These are phyloP conservation scores for Doryteuthis pealeii DNA, from an alignment of 1,140 invertebrate genomes.

Conservation along the genomic window DNA sequence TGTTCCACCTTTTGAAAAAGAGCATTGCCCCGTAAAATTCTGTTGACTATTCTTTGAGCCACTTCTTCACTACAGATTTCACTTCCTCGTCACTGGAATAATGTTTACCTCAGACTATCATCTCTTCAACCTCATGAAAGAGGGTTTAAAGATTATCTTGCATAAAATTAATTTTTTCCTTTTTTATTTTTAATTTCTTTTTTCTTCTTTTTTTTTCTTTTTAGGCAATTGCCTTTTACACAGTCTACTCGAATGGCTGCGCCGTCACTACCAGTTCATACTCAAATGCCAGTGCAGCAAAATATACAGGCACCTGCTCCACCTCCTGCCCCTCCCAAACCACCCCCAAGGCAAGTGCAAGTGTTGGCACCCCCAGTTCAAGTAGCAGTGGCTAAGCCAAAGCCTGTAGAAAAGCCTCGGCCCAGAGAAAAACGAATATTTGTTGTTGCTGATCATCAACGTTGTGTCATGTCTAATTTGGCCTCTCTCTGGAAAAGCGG, in stretches of 20 bases:
- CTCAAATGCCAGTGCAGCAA: slow-evolving; percentile 2
- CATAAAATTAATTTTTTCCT: no score
- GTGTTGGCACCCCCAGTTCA: slow-evolving; percentile 1
- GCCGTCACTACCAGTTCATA: neutral
- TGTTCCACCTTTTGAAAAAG: no score
- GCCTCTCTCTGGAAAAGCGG: slow-evolving; percentile 7
- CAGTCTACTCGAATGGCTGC: neutral
- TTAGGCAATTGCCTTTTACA: neutral
- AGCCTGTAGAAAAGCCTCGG: slow-evolving; percentile 3
- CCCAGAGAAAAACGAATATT: slow-evolving; percentile 1
- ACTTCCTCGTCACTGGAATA: no score
- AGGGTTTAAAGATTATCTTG: no score
- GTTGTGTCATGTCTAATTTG: slow-evolving; percentile 3
- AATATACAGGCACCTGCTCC: neutral
- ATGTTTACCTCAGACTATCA: no score
- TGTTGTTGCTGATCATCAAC: slow-evolving; percentile 1
- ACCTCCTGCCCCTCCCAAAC: neutral
- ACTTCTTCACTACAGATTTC: no score
- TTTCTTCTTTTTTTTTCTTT: no score
- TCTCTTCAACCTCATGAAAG: no score
- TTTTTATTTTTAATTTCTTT: no score
- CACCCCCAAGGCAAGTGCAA: neutral
- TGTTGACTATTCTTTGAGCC: no score
- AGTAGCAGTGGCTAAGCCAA: neutral
- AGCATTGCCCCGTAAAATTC: no score